Conservation (phyloP, 2,797 vertebrate genomes). For the Myripristis jacobus region DNA sequence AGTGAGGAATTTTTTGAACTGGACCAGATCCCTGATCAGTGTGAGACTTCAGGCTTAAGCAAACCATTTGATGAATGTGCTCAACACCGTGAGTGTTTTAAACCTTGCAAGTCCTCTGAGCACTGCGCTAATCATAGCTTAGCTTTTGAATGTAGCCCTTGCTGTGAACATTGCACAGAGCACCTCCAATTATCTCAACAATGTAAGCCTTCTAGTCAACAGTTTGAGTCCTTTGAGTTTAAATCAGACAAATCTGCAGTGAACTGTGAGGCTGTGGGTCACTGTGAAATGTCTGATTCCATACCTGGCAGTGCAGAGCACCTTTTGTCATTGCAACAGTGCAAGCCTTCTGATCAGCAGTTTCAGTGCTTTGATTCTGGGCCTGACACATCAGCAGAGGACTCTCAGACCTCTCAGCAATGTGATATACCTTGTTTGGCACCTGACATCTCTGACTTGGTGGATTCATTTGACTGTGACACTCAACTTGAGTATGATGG, state of each 20-base stretch:
- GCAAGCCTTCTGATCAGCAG: slow-evolving; percentile 43
- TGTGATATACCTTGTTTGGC: slow-evolving; percentile 30
- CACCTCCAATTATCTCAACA: slow-evolving; percentile 71
- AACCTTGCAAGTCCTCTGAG: slow-evolving; percentile 68
- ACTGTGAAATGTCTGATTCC: slow-evolving; percentile 52
- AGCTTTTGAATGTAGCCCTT: slow-evolving; percentile 58
- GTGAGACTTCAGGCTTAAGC: slow-evolving; percentile 65
- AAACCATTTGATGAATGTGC: slow-evolving; percentile 64
- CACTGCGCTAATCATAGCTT: slow-evolving; percentile 73
- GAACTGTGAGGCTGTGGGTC: slow-evolving; percentile 55
- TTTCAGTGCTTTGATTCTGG: slow-evolving; percentile 59
- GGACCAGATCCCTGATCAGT: slow-evolving; percentile 41
- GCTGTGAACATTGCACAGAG: slow-evolving; percentile 70
- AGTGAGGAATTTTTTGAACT: slow-evolving; percentile 63
- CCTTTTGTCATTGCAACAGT: slow-evolving; percentile 43
- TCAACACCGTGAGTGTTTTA: slow-evolving; percentile 71
- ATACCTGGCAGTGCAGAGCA: slow-evolving; percentile 32
- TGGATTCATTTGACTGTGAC: slow-evolving; percentile 44
- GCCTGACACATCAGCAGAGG: slow-evolving; percentile 64
- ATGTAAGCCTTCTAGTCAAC: slow-evolving; percentile 66
- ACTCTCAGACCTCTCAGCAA: slow-evolving; percentile 61
- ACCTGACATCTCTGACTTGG: slow-evolving; percentile 33
- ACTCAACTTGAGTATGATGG: slow-evolving; percentile 50
- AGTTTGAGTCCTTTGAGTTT: slow-evolving; percentile 49
- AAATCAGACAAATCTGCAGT: slow-evolving; percentile 61